These are phyloP conservation scores for Ethmia dodecea DNA, from an alignment of 2,888 invertebrate genomes.

Conservation along the genomic window DNA sequence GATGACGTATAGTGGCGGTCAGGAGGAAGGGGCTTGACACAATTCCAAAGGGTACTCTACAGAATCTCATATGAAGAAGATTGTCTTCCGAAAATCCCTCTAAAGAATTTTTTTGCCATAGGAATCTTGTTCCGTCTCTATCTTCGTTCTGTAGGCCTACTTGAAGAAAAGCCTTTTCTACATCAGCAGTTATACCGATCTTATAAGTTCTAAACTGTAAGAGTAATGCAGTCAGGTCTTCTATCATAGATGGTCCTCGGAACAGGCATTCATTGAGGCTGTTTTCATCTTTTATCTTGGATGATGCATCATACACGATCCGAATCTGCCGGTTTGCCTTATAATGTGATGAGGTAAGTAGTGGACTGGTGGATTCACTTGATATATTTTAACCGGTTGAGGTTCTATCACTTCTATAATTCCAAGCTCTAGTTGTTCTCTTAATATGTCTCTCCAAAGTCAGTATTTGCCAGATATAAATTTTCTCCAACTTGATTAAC, in stretches of 20 bases:
- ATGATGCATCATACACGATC: conserved; percentile 16
- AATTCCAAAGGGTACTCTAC: conserved; percentile 14
- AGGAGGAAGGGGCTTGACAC: conserved; percentile 14
- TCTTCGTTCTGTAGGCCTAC: conserved; percentile 10
- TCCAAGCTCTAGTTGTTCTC: background rate
- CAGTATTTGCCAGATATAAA: conserved; percentile 16
- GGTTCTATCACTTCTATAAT: background rate
- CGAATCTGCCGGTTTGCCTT: conserved; percentile 1
- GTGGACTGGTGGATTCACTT: conserved; percentile 12
- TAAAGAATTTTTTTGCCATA: conserved; percentile 12
- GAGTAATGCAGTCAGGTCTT: conserved; percentile 1
- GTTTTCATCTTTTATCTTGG: background rate
- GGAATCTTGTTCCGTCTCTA: conserved; percentile 15
- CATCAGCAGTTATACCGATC: conserved; percentile 13
- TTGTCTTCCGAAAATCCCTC: conserved; percentile 6
- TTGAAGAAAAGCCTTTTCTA: conserved; percentile 18
- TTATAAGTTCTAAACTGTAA: conserved; percentile 12
- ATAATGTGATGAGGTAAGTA: background rate
- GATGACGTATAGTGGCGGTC: conserved; percentile 2
- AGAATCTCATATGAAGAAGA: background rate
- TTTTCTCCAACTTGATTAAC: conserved; percentile 13
- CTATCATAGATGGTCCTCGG: conserved; percentile 4
- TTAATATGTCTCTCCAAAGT: conserved; percentile 17
- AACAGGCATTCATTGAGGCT: conserved; percentile 9
- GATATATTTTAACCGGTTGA: too few relatives aligned